A percentile compares a stretch with the other conserved stretches of the same genome.
phyloP scores from a whole-genome alignment of 2,888 invertebrate species.

The Lithophane leautieri region DNA sequence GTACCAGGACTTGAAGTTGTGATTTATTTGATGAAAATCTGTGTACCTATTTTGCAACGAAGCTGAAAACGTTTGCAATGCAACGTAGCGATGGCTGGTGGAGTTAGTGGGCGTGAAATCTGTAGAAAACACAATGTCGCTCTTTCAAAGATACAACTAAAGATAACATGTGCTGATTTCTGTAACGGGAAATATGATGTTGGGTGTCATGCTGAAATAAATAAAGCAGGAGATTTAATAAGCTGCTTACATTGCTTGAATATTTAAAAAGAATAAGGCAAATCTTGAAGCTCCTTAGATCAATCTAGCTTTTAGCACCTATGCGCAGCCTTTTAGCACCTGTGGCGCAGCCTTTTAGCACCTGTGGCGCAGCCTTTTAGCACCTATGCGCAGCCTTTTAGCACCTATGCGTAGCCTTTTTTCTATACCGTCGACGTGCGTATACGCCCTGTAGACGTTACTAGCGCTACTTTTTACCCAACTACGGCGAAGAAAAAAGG shows the following conservation, averaged over 20 bases:
- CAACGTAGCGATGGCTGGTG: conserved; percentile 33
- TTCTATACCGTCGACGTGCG: not conserved
- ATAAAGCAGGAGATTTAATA: not conserved
- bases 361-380: no score
- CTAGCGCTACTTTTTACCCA: not conserved
- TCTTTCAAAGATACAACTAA: conserved; percentile 24
- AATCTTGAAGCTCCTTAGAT: no score
- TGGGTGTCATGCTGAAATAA: not conserved
- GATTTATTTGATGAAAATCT: conserved; percentile 22
- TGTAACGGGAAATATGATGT: not conserved
- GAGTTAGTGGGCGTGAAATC: conserved; percentile 50
- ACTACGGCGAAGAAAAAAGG: no score
- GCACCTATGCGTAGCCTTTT: no score
- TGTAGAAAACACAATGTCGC: conserved; percentile 45
- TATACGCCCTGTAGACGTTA: not conserved
- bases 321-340: no score
- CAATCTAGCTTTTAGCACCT: not conserved
- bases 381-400: no score
- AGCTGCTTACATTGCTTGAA: not conserved
- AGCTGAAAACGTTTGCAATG: conserved; percentile 50
- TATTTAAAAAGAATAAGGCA: not conserved
- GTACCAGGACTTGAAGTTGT: not conserved
- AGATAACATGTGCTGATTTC: conserved; percentile 7
- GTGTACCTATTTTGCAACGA: conserved; percentile 35
- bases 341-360: no score